A percentile compares a stretch with the other conserved stretches of the same genome.
Conservation (phyloP, 2,888 invertebrate genomes). For the Brachypalpus laphriformis region DNA sequence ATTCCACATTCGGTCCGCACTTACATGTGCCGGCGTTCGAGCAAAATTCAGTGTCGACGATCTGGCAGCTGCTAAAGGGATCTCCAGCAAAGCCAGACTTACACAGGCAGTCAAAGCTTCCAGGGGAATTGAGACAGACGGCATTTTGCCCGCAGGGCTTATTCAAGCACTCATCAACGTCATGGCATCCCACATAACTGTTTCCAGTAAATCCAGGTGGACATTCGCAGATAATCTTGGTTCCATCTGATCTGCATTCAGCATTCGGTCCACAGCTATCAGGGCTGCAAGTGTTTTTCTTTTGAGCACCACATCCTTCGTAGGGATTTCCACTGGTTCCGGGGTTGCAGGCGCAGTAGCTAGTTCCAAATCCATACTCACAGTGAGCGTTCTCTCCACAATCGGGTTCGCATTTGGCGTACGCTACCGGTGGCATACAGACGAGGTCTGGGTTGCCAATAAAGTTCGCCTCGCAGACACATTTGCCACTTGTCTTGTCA, state of each 20-base stretch:
- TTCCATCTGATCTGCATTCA: conserved; percentile 89
- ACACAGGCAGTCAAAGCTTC: conserved; percentile 95
- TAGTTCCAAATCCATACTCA: conserved; percentile 88
- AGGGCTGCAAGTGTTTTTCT: conserved; percentile 88
- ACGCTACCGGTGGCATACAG: conserved; percentile 93
- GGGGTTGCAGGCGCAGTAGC: conserved; percentile 92
- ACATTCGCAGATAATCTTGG: conserved; percentile 91
- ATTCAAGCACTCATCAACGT: conserved; percentile 91
- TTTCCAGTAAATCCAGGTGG: conserved; percentile 93
- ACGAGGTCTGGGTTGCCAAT: conserved; percentile 94
- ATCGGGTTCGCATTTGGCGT: conserved; percentile 90
- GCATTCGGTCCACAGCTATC: conserved; percentile 91
- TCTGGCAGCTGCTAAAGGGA: conserved; percentile 92
- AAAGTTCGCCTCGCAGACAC: conserved; percentile 93
- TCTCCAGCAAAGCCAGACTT: conserved; percentile 93
- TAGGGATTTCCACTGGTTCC: conserved; percentile 95
- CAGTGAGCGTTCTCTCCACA: conserved; percentile 94
- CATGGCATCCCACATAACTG: conserved; percentile 92
- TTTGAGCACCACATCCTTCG: conserved; percentile 89
- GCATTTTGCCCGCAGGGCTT: conserved; percentile 93
- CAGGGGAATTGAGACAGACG: conserved; percentile 94
- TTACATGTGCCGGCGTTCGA: conserved; percentile 87
- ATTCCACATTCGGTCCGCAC: conserved; percentile 88
- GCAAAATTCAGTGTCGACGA: conserved; percentile 88
- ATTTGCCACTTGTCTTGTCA: conserved; percentile 90